These are phyloP conservation scores for Agrypnus murinus DNA, from an alignment of 2,888 invertebrate genomes.

Conservation along the genomic window DNA sequence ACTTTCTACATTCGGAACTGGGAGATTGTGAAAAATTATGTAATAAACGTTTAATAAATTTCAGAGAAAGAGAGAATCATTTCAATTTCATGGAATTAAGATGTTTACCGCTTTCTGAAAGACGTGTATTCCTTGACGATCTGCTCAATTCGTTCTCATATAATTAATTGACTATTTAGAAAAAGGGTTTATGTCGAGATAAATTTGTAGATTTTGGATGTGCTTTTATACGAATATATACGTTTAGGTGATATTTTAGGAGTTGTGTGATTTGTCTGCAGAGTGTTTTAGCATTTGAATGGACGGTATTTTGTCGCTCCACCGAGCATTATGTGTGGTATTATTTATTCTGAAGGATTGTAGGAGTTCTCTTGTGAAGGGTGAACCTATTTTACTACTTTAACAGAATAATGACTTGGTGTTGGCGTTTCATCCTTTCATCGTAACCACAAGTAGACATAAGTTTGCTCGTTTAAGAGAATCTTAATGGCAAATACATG, in stretches of 20 bases:
- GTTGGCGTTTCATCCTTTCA: background rate
- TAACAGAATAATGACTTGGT: background rate
- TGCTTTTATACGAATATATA: slow-evolving; percentile 15
- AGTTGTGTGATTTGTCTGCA: slow-evolving; percentile 30
- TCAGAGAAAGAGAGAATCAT: slow-evolving; percentile 8
- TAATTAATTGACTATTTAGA: slow-evolving; percentile 30
- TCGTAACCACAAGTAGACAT: too few relatives aligned
- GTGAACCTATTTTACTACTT: background rate
- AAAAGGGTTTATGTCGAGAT: slow-evolving; percentile 17
- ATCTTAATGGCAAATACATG: too few relatives aligned
- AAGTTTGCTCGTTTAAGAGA: too few relatives aligned
- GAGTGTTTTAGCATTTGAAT: slow-evolving; percentile 31
- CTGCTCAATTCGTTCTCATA: slow-evolving; percentile 4
- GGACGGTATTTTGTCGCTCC: slow-evolving; percentile 29
- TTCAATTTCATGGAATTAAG: slow-evolving; percentile 24
- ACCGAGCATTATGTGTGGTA: slow-evolving; percentile 16
- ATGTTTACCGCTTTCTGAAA: background rate
- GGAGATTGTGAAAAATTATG: slow-evolving; percentile 2
- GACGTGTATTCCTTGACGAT: background rate
- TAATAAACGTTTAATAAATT: slow-evolving; percentile 6
- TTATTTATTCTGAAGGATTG: slow-evolving; percentile 23
- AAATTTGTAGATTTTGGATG: slow-evolving; percentile 15
- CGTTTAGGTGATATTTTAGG: slow-evolving; percentile 19
- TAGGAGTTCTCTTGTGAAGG: background rate
- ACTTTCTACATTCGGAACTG: background rate